These are phyloP conservation scores for Meghimatium bilineatum DNA, from an alignment of 2,888 invertebrate genomes.

Conservation along the genomic window DNA sequence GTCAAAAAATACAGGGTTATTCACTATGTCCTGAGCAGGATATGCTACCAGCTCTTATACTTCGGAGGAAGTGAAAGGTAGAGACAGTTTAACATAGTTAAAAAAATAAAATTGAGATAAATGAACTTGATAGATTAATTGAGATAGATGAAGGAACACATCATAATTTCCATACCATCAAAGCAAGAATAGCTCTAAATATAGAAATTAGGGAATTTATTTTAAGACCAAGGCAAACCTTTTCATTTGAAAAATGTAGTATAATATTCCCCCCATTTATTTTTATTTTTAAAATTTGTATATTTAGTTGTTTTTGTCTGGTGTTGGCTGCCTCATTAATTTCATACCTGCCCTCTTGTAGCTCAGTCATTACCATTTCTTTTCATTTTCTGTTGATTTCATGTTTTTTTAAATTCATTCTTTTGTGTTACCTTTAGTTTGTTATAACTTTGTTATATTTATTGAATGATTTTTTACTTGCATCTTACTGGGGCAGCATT, in stretches of 20 bases:
- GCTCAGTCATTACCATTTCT: not conserved
- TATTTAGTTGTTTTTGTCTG: constrained; percentile 17
- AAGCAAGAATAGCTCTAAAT: too few relatives aligned
- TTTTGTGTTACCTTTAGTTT: not conserved
- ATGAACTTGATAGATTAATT: not conserved
- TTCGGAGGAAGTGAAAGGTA: too few relatives aligned
- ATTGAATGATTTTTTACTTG: not conserved
- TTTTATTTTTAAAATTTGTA: not conserved
- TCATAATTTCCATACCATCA: too few relatives aligned
- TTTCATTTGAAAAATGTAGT: not conserved
- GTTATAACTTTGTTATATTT: not conserved
- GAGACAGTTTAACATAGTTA: too few relatives aligned
- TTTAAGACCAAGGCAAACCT: not conserved
- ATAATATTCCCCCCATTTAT: too few relatives aligned
- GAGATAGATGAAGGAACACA: not conserved
- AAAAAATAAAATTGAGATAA: too few relatives aligned
- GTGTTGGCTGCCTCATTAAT: constrained; percentile 42
- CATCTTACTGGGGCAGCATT: too few relatives aligned
- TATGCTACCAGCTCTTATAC: too few relatives aligned
- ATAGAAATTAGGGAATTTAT: not conserved
- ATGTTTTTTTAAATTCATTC: too few relatives aligned
- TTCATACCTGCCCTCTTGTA: constrained; percentile 14
- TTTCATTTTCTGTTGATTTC: constrained; percentile 6
- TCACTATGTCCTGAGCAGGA: too few relatives aligned
- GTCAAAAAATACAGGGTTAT: too few relatives aligned